A percentile compares a stretch with the other conserved stretches of the same genome.
Evolutionary conservation across 1,140 invertebrate species (phyloP).

Genomic region (Atta cephalotes): DNA sequence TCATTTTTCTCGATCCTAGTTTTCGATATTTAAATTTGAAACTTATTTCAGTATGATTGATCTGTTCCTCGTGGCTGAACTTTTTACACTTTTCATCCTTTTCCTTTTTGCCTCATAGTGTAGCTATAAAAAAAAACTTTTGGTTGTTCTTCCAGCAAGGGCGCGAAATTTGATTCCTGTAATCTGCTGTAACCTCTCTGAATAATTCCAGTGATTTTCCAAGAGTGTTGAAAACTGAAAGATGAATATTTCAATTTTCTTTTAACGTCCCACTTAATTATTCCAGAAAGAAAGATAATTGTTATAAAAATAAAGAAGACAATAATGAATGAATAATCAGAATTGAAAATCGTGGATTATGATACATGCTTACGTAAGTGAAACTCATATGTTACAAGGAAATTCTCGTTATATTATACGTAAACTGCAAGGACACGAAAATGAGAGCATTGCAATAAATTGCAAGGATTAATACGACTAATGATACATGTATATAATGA

Average conservation of each 20-base stretch:
- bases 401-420: neutral
- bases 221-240: neutral
- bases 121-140: neutral
- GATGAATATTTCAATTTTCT: neutral
- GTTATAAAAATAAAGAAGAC: neutral
- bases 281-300: neutral
- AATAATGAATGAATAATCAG: neutral
- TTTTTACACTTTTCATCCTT: neutral
- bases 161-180: neutral
- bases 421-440: slow-evolving; percentile 30
- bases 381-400: slow-evolving; percentile 22
- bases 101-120: neutral
- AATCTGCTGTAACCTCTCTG: neutral
- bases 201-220: neutral
- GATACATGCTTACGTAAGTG: neutral
- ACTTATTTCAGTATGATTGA: neutral
- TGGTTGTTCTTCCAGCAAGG: neutral
- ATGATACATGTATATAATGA: neutral
- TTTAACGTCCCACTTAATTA: neutral
- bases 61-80: neutral
- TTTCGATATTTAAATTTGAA: slow-evolving; percentile 5
- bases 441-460: slow-evolving; percentile 25
- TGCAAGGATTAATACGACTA: neutral
- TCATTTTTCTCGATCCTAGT: too few species aligned
- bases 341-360: neutral